These are phyloP conservation scores for Barnardius zonarius DNA, from an alignment of 2,113 vertebrate species.

Conservation along the genomic window DNA sequence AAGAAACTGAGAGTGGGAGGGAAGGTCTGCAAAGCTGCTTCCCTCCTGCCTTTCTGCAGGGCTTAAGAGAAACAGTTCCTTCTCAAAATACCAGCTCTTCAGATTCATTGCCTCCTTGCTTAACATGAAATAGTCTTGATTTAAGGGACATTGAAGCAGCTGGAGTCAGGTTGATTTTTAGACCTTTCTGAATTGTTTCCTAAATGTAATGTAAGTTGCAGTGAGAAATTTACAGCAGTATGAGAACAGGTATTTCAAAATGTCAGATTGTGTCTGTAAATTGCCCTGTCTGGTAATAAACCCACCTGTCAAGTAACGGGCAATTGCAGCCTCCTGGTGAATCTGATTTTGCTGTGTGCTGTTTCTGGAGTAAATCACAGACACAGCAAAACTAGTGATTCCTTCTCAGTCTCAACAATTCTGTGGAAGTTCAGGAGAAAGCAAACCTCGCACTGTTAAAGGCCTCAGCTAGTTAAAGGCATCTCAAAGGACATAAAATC, in stretches of 20 bases:
- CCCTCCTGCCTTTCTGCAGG: neutral
- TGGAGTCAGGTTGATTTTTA: conserved; percentile 51
- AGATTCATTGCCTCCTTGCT: conserved; percentile 37
- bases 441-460: neutral
- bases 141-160: conserved; percentile 42
- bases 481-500: neutral
- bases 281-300: conserved; percentile 40
- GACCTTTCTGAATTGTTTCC: conserved; percentile 57
- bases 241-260: conserved; percentile 42
- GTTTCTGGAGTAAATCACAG: neutral
- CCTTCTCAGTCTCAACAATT: neutral
- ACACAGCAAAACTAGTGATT: neutral
- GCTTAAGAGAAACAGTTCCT: neutral
- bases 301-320: neutral
- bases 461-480: neutral
- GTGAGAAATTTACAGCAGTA: conserved; percentile 38
- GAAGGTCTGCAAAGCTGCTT: neutral
- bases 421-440: neutral
- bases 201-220: conserved; percentile 32
- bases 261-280: conserved; percentile 32
- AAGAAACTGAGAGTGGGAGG: neutral
- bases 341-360: neutral
- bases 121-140: conserved; percentile 24
- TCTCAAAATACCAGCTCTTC: conserved; percentile 14
- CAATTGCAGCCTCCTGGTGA: neutral